Base-by-base conservation (phyloP, 2,888 invertebrate species). In the Oligia strigilis region DNA sequence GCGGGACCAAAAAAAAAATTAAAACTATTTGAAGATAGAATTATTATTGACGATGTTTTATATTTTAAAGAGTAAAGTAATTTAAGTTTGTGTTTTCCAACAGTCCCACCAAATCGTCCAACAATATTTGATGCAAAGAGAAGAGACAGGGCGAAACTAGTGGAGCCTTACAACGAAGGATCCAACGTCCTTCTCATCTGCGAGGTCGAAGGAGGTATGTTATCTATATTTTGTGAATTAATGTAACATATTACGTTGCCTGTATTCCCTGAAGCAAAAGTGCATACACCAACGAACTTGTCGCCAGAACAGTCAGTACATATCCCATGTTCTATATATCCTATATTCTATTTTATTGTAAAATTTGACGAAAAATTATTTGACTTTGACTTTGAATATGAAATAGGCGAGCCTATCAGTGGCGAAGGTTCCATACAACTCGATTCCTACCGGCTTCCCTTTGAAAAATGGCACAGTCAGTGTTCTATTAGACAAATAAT, bases 101-200 rank as follows among this genome's bases (percentile, higher is more conserved):
- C 97, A 99, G 99, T 98, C 91, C 98, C 98, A 91, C 98, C 99
- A 72, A 98, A 98, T 91, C 97, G 98, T 93, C 98, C 98, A 76
- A 98, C 98, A 91, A 99, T 99, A 95, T 98, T 98, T 94, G 98
- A 99, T 92, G 98, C 98, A 71, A 98, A 98, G 91, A 97, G 98
- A 91, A 97, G 98, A 93, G 98, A 98, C 92, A 97, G 98, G 92
- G 97, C 98, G 88, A 98, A 98, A 93, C 96, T 98, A 88, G 98
- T 98, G 89, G 98, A 98, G 93, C 98, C 98, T 46, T 99, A 98
- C 96, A 99, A 98, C 94, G 99, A 99, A 96, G 99, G 99, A 60
- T 98, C 98, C 84, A 98, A 98, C 92, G 98, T 99, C 74, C 97
- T 98, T 91, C 97, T 99, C 87, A 98, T 98, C 92, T 99, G 99